These are phyloP conservation scores for Synaphobranchus kaupii DNA, from an alignment of 2,797 vertebrate genomes.

Conservation along the genomic window DNA sequence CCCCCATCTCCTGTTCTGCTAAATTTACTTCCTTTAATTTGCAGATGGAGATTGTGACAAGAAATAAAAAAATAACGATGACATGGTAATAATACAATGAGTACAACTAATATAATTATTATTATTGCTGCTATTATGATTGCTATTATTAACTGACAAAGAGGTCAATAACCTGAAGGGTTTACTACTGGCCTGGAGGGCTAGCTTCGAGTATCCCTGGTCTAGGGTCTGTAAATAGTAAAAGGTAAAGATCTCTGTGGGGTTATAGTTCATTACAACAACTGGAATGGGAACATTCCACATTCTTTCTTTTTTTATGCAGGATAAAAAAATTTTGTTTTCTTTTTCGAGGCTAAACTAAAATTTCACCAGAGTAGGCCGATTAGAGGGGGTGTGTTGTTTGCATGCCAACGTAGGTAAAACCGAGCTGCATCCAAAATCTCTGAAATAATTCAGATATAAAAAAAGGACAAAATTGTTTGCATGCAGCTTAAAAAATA, in stretches of 20 bases:
- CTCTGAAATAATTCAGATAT: background rate
- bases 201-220: too few relatives aligned
- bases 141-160: background rate
- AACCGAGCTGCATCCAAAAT: slow-evolving; percentile 8
- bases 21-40: background rate
- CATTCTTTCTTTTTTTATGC: background rate
- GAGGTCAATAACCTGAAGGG: background rate
- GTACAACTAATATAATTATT: background rate
- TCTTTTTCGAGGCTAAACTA: background rate
- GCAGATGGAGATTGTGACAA: background rate
- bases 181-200: too few relatives aligned
- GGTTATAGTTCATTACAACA: too few relatives aligned
- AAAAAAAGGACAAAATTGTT: background rate
- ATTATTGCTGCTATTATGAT: background rate
- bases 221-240: too few relatives aligned
- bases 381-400: background rate
- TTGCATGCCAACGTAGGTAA: background rate
- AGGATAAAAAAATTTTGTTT: background rate
- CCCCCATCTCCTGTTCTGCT: too few relatives aligned
- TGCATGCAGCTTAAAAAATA: slow-evolving; percentile 16
- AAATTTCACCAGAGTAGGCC: background rate
- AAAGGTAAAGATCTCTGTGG: background rate
- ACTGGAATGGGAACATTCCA: background rate
- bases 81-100: background rate
- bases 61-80: slow-evolving; percentile 2